Conservation (phyloP, 2,888 invertebrate genomes). For the Amphipyra tragopoginis region DNA sequence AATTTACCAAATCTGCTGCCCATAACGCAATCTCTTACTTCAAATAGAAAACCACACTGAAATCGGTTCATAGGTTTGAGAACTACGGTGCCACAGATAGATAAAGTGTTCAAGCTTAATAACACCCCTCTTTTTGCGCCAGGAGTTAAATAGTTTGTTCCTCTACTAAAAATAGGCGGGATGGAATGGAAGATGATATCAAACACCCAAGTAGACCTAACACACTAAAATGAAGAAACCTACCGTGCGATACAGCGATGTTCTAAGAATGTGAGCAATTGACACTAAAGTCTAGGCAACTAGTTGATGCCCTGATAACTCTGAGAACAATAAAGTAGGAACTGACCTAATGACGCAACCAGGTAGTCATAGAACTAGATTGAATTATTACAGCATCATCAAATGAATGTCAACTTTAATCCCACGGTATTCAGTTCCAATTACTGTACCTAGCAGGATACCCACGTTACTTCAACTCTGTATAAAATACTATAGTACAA, state of each 20-base stretch:
- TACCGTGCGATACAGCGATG: background rate
- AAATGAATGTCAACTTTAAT: constrained; percentile 23
- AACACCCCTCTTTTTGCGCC: no score
- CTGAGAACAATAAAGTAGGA: constrained; percentile 45
- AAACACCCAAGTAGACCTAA: no score
- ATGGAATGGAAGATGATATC: no score
- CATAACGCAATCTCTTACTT: no score
- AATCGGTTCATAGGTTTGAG: no score
- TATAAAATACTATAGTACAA: constrained; percentile 3
- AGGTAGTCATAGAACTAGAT: constrained; percentile 19
- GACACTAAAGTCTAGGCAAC: constrained; percentile 17
- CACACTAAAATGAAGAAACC: background rate
- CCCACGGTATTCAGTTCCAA: constrained; percentile 5
- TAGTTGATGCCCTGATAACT: constrained; percentile 37
- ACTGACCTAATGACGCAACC: constrained; percentile 42
- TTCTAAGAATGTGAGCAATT: constrained; percentile 37
- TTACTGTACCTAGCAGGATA: constrained; percentile 8
- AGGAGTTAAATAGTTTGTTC: no score
- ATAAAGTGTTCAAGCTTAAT: no score
- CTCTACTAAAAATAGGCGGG: no score
- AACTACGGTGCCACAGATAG: no score
- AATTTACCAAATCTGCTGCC: no score
- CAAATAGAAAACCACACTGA: no score
- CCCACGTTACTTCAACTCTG: constrained; percentile 5
- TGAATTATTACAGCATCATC: constrained; percentile 1